Conservation (phyloP, 2,797 vertebrate genomes). For the Calcarius lapponicus region DNA sequence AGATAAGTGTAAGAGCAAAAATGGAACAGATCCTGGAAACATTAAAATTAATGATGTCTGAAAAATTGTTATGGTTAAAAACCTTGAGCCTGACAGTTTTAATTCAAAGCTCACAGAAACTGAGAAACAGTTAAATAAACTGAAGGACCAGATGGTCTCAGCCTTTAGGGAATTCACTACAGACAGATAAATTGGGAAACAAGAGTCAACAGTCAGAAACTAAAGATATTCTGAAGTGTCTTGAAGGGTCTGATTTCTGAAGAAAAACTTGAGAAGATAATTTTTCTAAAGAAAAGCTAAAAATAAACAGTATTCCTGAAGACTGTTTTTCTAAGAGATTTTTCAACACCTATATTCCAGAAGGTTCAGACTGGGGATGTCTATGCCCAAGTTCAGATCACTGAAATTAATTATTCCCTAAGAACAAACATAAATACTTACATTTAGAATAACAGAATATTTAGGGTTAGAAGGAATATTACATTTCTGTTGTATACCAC, state of each 20-base stretch:
- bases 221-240: slow-evolving; percentile 50
- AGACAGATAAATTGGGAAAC: slow-evolving; percentile 47
- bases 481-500: neutral
- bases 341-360: neutral
- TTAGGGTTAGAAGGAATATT: neutral
- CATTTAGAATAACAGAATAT: neutral
- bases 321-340: neutral
- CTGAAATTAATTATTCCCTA: neutral
- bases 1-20: slow-evolving; percentile 44
- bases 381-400: neutral
- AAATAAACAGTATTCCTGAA: neutral
- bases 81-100: slow-evolving; percentile 37
- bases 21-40: slow-evolving; percentile 49
- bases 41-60: slow-evolving; percentile 67
- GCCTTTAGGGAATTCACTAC: slow-evolving; percentile 50
- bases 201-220: slow-evolving; percentile 40
- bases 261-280: neutral
- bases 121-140: slow-evolving; percentile 62
- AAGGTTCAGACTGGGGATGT: neutral
- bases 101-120: slow-evolving; percentile 48
- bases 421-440: neutral
- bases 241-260: slow-evolving; percentile 29
- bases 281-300: neutral
- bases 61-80: slow-evolving; percentile 54
- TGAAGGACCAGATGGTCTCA: slow-evolving; percentile 63